phyloP scores from a whole-genome alignment of 2,113 vertebrate genomes.

The Eclectus roratus region DNA sequence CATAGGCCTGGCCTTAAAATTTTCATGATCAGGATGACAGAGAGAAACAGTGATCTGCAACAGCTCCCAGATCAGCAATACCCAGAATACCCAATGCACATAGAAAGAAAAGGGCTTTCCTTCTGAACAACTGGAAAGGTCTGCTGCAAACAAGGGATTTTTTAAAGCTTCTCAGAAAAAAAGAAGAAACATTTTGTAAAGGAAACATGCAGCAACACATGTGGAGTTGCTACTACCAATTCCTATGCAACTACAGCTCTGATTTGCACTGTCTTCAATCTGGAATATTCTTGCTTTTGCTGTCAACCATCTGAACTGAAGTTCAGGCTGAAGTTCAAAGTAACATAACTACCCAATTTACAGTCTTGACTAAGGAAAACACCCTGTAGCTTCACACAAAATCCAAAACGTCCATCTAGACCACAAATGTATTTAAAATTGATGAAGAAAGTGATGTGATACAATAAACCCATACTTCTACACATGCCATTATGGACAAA shows the following conservation, averaged over 20 bases:
- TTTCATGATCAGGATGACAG: conserved; percentile 1
- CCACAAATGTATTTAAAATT: background rate
- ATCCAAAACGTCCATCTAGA: background rate
- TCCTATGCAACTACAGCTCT: background rate
- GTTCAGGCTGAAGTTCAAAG: background rate
- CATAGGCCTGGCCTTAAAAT: background rate
- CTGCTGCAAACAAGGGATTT: background rate
- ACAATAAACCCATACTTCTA: background rate
- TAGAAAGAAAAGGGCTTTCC: background rate
- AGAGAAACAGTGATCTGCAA: background rate
- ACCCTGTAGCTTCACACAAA: background rate
- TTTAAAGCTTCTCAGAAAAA: background rate
- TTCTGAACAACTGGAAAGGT: background rate
- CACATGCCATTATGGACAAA: background rate
- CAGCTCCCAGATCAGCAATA: background rate
- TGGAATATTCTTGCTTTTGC: background rate
- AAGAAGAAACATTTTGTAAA: background rate
- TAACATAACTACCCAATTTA: background rate
- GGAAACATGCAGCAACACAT: background rate
- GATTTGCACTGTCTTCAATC: background rate
- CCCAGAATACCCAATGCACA: background rate
- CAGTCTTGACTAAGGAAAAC: background rate
- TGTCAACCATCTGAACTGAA: background rate
- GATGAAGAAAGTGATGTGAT: background rate
- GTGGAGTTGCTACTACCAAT: background rate